These are phyloP conservation scores for Catharus minimus DNA, from an alignment of 2,113 vertebrate species.

Conservation along the genomic window DNA sequence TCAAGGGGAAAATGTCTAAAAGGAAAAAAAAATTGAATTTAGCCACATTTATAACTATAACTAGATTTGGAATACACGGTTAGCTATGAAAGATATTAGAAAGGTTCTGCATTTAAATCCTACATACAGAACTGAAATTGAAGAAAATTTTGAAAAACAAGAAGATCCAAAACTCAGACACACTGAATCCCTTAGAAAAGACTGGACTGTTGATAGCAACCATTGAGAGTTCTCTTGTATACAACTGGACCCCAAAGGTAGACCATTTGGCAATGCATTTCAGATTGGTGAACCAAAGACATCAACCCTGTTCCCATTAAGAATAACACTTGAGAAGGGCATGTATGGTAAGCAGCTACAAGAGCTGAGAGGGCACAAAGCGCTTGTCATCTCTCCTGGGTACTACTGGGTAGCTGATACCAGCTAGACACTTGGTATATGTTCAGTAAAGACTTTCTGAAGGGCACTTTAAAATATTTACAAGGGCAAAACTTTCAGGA, in stretches of 20 bases:
- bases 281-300: neutral
- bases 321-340: neutral
- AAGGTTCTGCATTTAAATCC: neutral
- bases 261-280: neutral
- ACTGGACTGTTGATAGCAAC: neutral
- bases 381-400: neutral
- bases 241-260: neutral
- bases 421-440: neutral
- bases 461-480: neutral
- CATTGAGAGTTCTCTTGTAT: neutral
- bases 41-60: neutral
- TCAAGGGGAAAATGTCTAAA: neutral
- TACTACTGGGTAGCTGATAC: neutral
- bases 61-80: neutral
- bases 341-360: neutral
- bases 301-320: neutral
- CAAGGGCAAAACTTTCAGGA: neutral
- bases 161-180: neutral
- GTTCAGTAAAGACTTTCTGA: neutral
- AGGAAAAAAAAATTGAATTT: neutral
- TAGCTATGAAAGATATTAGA: neutral
- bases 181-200: neutral
- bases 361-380: neutral
- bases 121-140: neutral
- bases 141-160: neutral